These are phyloP conservation scores for Fragum sueziense DNA, from an alignment of 2,888 invertebrate genomes.

Conservation along the genomic window DNA sequence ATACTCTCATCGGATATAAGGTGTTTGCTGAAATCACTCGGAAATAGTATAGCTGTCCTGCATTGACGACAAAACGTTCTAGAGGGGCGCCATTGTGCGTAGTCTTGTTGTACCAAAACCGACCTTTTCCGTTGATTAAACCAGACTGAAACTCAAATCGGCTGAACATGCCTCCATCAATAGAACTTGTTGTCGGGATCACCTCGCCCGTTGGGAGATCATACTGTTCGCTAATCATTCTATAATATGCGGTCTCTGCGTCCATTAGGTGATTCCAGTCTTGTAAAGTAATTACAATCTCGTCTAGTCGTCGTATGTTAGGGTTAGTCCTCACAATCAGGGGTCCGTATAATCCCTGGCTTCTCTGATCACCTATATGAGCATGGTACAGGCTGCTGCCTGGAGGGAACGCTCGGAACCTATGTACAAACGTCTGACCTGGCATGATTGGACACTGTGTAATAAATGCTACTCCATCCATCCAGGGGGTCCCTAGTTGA, in stretches of 20 bases:
- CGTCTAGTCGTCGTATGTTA: background rate
- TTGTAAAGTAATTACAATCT: constrained; percentile 59
- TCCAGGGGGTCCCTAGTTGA: constrained; percentile 64
- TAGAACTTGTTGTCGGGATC: constrained; percentile 35
- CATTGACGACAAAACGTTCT: constrained; percentile 49
- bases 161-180: constrained; percentile 53
- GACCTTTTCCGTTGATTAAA: constrained; percentile 69
- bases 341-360: constrained; percentile 66
- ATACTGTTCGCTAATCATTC: constrained; percentile 57
- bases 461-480: constrained; percentile 70
- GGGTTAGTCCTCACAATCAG: constrained; percentile 53
- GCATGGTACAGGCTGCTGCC: constrained; percentile 70
- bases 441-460: constrained; percentile 72
- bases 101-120: constrained; percentile 49
- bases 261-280: constrained; percentile 71
- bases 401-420: constrained; percentile 59
- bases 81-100: constrained; percentile 61
- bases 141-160: constrained; percentile 55
- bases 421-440: constrained; percentile 65
- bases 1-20: constrained; percentile 41
- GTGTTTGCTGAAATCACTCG: constrained; percentile 41
- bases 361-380: constrained; percentile 66
- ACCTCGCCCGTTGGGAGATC: constrained; percentile 35
- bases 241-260: constrained; percentile 53
- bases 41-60: constrained; percentile 34